Evolutionary conservation across 2,113 vertebrate species (phyloP).

Genomic region (Amblyopsis rosae): DNA sequence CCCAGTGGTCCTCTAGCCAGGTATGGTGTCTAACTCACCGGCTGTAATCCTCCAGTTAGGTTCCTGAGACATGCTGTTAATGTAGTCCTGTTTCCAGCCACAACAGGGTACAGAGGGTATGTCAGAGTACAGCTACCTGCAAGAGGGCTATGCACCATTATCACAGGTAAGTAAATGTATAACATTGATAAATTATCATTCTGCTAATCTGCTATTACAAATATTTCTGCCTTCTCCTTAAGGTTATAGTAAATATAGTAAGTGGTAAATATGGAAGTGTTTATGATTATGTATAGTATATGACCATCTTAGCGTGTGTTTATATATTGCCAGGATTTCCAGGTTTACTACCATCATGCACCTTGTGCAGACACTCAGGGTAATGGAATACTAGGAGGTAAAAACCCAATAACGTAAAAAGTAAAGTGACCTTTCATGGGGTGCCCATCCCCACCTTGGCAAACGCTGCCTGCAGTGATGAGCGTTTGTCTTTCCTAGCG

Average conservation of each 20-base stretch:
- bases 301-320: neutral
- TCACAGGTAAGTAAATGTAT: conserved; percentile 80
- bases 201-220: too few relatives aligned
- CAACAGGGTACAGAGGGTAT: conserved; percentile 85
- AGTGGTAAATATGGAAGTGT: neutral
- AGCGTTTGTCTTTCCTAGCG: conserved; percentile 46
- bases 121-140: conserved; percentile 88
- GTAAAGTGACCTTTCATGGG: too few relatives aligned
- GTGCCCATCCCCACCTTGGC: too few relatives aligned
- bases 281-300: neutral
- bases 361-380: conserved; percentile 80
- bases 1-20: conserved; percentile 98
- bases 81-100: conserved; percentile 69
- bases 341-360: conserved; percentile 85
- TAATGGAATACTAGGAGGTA: conserved; percentile 80
- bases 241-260: too few relatives aligned
- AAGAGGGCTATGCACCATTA: conserved; percentile 86
- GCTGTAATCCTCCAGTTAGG: neutral
- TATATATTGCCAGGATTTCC: conserved; percentile 80
- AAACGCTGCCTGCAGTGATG: too few relatives aligned
- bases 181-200: neutral
- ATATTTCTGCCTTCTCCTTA: too few relatives aligned
- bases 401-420: neutral
- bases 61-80: neutral
- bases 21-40: conserved; percentile 62